These are phyloP conservation scores for Petrocephalus zakoni DNA, from an alignment of 2,113 vertebrate genomes.

Conservation along the genomic window DNA sequence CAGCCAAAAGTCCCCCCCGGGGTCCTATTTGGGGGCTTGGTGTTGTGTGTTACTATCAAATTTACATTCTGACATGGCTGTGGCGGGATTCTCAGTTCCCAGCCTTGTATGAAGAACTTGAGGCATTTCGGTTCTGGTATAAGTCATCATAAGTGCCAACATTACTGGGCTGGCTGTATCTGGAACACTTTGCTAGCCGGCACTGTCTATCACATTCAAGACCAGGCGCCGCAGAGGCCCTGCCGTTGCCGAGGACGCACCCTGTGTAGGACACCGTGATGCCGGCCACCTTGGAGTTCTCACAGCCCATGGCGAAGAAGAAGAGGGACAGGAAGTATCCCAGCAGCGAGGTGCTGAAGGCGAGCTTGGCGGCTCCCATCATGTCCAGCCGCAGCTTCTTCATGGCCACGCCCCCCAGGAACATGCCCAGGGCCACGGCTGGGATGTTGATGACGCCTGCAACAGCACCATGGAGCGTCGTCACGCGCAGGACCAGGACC, in stretches of 20 bases:
- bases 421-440: constrained; percentile 77
- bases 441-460: constrained; percentile 83
- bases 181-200: not conserved
- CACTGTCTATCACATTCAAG: not conserved
- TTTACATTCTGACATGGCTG: not conserved
- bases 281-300: constrained; percentile 75
- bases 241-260: constrained; percentile 44
- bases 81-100: not conserved
- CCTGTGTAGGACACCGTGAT: constrained; percentile 79
- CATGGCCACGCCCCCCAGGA: constrained; percentile 83
- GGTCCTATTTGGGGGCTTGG: not conserved
- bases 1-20: not conserved
- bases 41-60: not conserved
- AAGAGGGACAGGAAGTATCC: constrained; percentile 70
- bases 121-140: not conserved
- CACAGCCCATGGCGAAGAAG: constrained; percentile 71
- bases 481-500: not conserved
- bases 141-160: not conserved
- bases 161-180: not conserved
- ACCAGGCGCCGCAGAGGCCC: not conserved
- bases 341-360: constrained; percentile 59
- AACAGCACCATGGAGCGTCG: not conserved
- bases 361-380: constrained; percentile 71
- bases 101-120: not conserved
- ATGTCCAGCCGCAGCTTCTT: constrained; percentile 81